phyloP scores from a whole-genome alignment of 2,797 vertebrate genomes.

The Synanceia verrucosa region DNA sequence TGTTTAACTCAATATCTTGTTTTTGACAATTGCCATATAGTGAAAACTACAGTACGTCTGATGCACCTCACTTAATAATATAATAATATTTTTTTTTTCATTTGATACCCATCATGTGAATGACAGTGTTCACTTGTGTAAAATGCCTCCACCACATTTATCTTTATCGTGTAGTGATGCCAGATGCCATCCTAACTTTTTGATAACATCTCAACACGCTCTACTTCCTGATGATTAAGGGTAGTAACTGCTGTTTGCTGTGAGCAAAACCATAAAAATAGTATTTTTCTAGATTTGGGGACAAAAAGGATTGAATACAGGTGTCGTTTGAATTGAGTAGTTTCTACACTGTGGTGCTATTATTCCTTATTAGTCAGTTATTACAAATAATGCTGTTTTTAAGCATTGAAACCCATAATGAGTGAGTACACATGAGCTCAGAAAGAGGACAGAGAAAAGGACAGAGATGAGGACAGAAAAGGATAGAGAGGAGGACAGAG shows the following conservation, averaged over 20 bases:
- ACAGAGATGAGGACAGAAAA: conserved; percentile 23
- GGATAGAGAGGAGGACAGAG: conserved; percentile 38
- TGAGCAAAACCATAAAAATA: neutral
- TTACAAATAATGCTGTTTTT: neutral
- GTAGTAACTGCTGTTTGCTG: neutral
- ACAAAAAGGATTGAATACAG: neutral
- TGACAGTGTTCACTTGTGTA: too few species aligned
- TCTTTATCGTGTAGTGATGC: too few species aligned
- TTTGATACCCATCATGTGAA: too few species aligned
- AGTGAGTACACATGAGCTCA: neutral
- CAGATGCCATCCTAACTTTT: too few species aligned
- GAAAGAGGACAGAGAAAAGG: conserved; percentile 40
- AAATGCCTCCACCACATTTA: too few species aligned
- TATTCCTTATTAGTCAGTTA: conserved; percentile 6
- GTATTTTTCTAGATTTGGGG: neutral
- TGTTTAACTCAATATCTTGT: neutral
- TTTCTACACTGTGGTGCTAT: neutral
- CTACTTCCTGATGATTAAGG: too few species aligned
- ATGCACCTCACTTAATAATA: too few species aligned
- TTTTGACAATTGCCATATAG: neutral
- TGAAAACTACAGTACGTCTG: too few species aligned
- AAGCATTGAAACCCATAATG: neutral
- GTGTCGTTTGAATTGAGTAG: neutral
- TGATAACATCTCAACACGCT: too few species aligned
- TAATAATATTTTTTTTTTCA: too few species aligned